These are phyloP conservation scores for Eulemur coronatus DNA, from an alignment of 2,797 vertebrate genomes.

Conservation along the genomic window DNA sequence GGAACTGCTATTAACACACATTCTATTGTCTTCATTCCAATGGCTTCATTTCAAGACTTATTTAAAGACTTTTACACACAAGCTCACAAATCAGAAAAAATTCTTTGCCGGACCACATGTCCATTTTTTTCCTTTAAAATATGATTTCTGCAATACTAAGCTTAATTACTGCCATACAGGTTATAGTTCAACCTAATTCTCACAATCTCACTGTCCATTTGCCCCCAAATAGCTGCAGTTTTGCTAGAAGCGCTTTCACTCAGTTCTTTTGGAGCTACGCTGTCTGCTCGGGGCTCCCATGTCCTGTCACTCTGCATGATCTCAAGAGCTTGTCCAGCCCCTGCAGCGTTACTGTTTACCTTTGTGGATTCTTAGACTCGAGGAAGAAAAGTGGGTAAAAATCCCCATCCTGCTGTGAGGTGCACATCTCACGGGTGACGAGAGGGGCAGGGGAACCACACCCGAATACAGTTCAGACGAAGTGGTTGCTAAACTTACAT, in stretches of 20 bases:
- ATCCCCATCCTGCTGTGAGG: no score
- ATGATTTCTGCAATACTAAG: neutral
- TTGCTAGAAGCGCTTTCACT: neutral
- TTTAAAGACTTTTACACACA: neutral
- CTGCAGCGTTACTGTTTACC: neutral
- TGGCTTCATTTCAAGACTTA: neutral
- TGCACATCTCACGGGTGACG: neutral
- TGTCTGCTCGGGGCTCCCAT: no score
- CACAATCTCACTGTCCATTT: neutral
- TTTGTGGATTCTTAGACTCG: neutral
- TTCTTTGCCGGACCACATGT: neutral
- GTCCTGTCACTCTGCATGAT: neutral
- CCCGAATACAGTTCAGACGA: neutral
- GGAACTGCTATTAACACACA: fast-evolving
- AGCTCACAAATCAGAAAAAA: neutral
- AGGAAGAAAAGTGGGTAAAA: neutral
- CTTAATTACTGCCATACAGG: neutral
- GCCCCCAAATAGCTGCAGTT: neutral
- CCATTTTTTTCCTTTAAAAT: neutral
- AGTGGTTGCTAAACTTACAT: neutral
- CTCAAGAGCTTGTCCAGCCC: neutral
- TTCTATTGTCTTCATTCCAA: neutral
- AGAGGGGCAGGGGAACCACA: neutral
- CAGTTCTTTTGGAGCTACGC: neutral
- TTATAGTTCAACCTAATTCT: neutral